Conservation (phyloP, 2,888 invertebrate species). For the Theretra japonica region DNA sequence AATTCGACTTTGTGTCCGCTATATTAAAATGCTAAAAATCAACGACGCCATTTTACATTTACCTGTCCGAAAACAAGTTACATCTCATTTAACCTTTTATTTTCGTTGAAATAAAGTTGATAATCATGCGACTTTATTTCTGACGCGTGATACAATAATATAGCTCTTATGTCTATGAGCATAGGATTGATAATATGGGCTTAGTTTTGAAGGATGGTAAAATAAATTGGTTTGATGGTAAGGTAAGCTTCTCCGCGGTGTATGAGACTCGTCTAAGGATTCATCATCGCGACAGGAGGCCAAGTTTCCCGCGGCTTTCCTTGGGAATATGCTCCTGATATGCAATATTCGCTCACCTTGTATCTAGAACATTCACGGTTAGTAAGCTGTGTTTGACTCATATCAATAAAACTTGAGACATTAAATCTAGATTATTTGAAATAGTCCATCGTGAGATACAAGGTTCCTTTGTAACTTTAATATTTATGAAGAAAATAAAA, state of each 20-base stretch:
- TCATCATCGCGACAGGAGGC: constrained; percentile 79
- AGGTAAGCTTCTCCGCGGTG: constrained; percentile 60
- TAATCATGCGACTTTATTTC: constrained; percentile 28
- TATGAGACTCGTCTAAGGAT: constrained; percentile 64
- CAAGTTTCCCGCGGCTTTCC: constrained; percentile 56
- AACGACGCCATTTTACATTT: constrained; percentile 41
- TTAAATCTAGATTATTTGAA: neutral
- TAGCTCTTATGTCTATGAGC: rapidly evolving
- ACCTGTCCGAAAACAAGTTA: neutral
- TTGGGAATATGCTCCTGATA: constrained; percentile 52
- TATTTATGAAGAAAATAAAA: too few relatives aligned
- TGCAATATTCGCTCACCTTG: constrained; percentile 62
- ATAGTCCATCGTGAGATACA: too few relatives aligned
- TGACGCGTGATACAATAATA: too few relatives aligned
- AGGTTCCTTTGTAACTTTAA: too few relatives aligned
- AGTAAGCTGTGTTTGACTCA: constrained; percentile 24
- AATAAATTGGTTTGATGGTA: constrained; percentile 41
- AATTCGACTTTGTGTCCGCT: constrained; percentile 66
- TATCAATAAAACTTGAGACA: neutral
- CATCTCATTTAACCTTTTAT: neutral
- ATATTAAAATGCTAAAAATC: constrained; percentile 72
- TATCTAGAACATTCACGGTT: constrained; percentile 44
- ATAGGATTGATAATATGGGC: constrained; percentile 42
- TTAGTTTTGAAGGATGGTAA: constrained; percentile 31
- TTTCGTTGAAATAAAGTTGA: constrained; percentile 37